Conservation (phyloP, 92 coral and sea anemone species). For the Nematostella vectensis region DNA sequence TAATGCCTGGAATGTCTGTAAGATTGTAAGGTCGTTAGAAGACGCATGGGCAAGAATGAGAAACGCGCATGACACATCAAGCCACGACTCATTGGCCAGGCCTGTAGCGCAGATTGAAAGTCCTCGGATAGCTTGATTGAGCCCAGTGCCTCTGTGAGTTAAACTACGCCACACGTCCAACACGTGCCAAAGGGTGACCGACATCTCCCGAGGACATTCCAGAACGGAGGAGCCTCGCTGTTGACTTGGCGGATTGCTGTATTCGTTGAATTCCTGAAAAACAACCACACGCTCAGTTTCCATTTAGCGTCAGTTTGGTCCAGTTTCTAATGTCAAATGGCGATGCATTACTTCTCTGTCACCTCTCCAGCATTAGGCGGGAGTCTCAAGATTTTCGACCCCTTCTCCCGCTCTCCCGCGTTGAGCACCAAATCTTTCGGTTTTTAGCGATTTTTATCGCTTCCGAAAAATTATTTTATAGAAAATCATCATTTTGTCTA, state of each 20-base stretch:
- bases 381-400: too few relatives aligned
- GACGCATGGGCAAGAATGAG: conserved; percentile 75
- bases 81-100: conserved; percentile 70
- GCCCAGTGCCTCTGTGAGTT: conserved; percentile 63
- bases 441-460: too few relatives aligned
- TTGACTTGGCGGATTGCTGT: conserved; percentile 12
- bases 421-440: too few relatives aligned
- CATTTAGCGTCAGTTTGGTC: too few relatives aligned
- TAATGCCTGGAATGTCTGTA: conserved; percentile 70
- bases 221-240: conserved; percentile 31
- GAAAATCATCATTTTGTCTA: too few relatives aligned
- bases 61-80: conserved; percentile 81
- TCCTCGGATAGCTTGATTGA: conserved; percentile 70
- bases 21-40: conserved; percentile 45
- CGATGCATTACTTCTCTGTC: too few relatives aligned
- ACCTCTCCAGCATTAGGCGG: too few relatives aligned
- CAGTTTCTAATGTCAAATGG: too few relatives aligned
- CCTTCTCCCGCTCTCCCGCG: too few relatives aligned
- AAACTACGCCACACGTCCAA: conserved; percentile 85
- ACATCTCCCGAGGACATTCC: conserved; percentile 65
- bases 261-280: conserved; percentile 23
- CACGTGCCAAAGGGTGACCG: conserved; percentile 88
- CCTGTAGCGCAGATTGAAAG: conserved; percentile 78
- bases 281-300: too few relatives aligned
- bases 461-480: too few relatives aligned